Base-by-base conservation (phyloP, 2,113 vertebrate genomes). In the Macrotus californicus region DNA sequence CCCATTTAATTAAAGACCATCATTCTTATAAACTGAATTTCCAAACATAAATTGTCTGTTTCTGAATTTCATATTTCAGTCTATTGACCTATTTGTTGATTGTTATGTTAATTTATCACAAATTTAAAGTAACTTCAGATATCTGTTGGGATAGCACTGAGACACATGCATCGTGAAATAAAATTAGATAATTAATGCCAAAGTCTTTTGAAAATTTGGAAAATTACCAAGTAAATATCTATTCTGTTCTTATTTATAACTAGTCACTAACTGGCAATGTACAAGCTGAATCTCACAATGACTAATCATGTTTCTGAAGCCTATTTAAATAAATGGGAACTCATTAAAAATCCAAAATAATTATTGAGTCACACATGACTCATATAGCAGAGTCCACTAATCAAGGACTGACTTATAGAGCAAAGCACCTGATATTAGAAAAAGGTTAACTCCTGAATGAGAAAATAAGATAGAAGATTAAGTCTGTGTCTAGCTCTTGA, bases 271-370 rank as follows among this genome's bases (percentile, higher is more conserved):
- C 69, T 83, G 50, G 36, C 95, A 94, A 89, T 39, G 16, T 89
- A 48, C 39, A 79, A 89, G 56, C 36, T 94, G 31, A 82, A 77
- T 91, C 9, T 59, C 76, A 50, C 13, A 73, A 59, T 97, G 96
- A 97, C 92, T 96, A 91, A 95, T 66, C 13, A 39, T 79, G 86
- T 75, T 87, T 91, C 79, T 26, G 48, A 59, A 82, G 29, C 48
- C 54, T 70, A 22, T n/a, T 82, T 95, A 88, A 96, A 85, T 97
- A 95, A 94, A 82, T 24, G 50, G 36, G 56, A 94, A 94, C 36
- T 95, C 91, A 96, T 93, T 96, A 96, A 95, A 93, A 96, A 81
- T 88, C 64, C 52, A 59, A 89, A 95, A 96, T 77, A 81, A 66
- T 92, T 86, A 83, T 90, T 89, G 89, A 96, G 67, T 97, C 84